Conservation (phyloP, 2,888 invertebrate species). For the Idaea straminata region DNA sequence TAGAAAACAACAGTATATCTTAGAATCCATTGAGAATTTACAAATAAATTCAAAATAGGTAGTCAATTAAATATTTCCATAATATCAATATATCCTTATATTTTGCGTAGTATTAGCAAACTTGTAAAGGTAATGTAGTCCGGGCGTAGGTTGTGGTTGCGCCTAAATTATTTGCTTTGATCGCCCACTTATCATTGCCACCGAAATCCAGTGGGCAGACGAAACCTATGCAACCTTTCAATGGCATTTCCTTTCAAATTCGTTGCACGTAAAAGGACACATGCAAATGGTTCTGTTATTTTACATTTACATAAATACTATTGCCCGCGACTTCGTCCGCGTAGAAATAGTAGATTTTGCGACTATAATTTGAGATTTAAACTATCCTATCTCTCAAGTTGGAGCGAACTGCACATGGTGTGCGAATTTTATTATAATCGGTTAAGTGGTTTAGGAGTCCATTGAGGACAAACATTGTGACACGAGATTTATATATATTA, state of each 20-base stretch:
- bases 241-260: constrained; percentile 30
- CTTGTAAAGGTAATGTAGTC: constrained; percentile 51
- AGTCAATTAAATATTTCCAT: background rate
- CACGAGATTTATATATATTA: too few relatives aligned
- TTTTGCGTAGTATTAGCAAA: constrained; percentile 3
- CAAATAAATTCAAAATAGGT: background rate
- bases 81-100: background rate
- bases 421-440: too few relatives aligned
- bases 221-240: constrained; percentile 47
- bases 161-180: constrained; percentile 48
- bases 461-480: too few relatives aligned
- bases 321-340: too few relatives aligned
- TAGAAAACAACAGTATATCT: background rate
- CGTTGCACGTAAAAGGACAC: constrained; percentile 25
- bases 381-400: too few relatives aligned
- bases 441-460: too few relatives aligned
- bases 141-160: constrained; percentile 49
- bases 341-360: too few relatives aligned
- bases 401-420: too few relatives aligned
- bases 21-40: constrained; percentile 1
- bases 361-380: too few relatives aligned
- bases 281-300: constrained; percentile 20
- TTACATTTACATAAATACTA: constrained; percentile 3
- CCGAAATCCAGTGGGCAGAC: constrained; percentile 41
- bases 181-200: constrained; percentile 52